Percentiles rank a stretch among this genome's conserved stretches.
These are phyloP conservation scores for Pholis gunnellus DNA, from an alignment of 2,113 vertebrate species.

Conservation along the genomic window DNA sequence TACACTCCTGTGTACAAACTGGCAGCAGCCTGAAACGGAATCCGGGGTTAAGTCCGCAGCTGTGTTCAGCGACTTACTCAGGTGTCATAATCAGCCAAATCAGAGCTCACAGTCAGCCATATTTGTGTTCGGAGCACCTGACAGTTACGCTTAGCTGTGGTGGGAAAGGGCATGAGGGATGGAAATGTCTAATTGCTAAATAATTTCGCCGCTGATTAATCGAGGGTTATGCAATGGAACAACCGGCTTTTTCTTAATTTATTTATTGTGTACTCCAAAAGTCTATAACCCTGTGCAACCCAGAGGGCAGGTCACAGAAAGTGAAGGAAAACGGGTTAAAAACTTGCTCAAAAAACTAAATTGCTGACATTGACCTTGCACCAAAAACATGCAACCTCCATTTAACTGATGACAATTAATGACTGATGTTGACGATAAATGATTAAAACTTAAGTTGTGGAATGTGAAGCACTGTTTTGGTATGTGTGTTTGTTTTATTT, in stretches of 20 bases:
- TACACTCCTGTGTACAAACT: slow-evolving; percentile 44
- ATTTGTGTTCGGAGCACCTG: slow-evolving; percentile 54
- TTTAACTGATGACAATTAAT: background rate
- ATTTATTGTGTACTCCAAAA: background rate
- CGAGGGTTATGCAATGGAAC: slow-evolving; percentile 19
- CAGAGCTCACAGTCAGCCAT: slow-evolving; percentile 52
- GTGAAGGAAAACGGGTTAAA: background rate
- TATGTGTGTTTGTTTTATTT: slow-evolving; percentile 15
- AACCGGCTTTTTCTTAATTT: background rate
- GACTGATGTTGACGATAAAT: background rate
- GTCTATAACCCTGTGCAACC: background rate
- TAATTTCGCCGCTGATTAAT: slow-evolving; percentile 30
- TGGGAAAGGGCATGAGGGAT: slow-evolving; percentile 10
- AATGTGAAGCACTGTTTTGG: slow-evolving; percentile 8
- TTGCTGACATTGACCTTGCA: background rate
- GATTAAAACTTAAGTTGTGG: background rate
- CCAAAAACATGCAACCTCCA: background rate
- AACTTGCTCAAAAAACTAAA: background rate
- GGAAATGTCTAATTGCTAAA: slow-evolving; percentile 42
- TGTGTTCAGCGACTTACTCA: slow-evolving; percentile 63
- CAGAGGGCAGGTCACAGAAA: background rate
- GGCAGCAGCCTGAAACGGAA: slow-evolving; percentile 61
- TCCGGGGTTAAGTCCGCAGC: slow-evolving; percentile 45
- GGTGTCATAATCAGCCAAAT: slow-evolving; percentile 63
- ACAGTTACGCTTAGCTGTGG: slow-evolving; percentile 40